Evolutionary conservation across 2,888 invertebrate species (phyloP).

Genomic region (Pachycephus smyrnensis): DNA sequence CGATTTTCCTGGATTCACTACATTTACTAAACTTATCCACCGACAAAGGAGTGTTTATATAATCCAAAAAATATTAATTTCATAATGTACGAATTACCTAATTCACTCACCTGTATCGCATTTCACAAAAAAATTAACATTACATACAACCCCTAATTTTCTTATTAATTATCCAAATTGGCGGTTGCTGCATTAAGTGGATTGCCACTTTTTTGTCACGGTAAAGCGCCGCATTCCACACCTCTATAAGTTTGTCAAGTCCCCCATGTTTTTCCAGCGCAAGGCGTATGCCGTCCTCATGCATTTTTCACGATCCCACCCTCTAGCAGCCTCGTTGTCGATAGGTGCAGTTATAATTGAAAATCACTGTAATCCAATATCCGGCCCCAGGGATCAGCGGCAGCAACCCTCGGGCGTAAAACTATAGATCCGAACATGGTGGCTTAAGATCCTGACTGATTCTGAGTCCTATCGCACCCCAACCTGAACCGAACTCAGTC

Average conservation of each 20-base stretch:
- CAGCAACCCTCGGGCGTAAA: slow-evolving; percentile 25
- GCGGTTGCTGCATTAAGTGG: not conserved
- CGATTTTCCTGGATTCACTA: slow-evolving; percentile 36
- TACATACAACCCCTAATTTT: not conserved
- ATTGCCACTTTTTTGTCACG: not conserved
- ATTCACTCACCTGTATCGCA: not conserved
- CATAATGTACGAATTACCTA: not conserved
- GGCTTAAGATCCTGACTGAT: slow-evolving; percentile 26
- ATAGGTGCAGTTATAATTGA: slow-evolving; percentile 46
- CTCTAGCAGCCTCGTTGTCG: slow-evolving; percentile 4
- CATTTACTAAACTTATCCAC: slow-evolving; percentile 19
- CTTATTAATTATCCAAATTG: not conserved
- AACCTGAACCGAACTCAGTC: slow-evolving; percentile 31
- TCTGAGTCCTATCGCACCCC: slow-evolving; percentile 21
- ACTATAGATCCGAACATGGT: slow-evolving; percentile 26
- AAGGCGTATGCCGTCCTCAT: slow-evolving; percentile 6
- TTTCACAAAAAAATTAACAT: not conserved
- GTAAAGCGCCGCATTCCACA: not conserved
- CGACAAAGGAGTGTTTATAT: not conserved
- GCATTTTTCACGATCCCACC: slow-evolving; percentile 8
- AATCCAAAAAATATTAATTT: no score
- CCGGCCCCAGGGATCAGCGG: slow-evolving; percentile 27
- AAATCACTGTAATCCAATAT: slow-evolving; percentile 54
- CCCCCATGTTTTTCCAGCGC: not conserved
- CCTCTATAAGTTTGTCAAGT: not conserved